Base-by-base conservation (phyloP, 2,113 vertebrate genomes). In the Odobenus rosmarus region DNA sequence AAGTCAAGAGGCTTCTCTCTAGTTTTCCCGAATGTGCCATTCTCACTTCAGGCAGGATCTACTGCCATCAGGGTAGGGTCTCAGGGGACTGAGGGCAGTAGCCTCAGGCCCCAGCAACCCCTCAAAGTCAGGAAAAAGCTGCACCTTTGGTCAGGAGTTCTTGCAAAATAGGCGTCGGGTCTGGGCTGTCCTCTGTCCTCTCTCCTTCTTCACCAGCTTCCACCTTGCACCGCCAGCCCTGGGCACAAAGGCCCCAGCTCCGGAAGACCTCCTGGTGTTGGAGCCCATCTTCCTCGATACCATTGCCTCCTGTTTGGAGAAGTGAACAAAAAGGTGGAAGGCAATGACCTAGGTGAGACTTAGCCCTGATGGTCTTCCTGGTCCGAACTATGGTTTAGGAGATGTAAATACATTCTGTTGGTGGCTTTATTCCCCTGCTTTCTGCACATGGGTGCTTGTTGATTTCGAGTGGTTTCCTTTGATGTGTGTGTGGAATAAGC, bases 91-190 rank as follows among this genome's bases (percentile, higher is more conserved):
- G 6, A 55, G 16, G 55, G 28, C 67, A 51, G 46, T 1, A 39
- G 59, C 19, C 69, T 89, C 26, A 5, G 77, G 28, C 11, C 28
- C 42, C n/a, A 28, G 91, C 21, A 13, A 36, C 53, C 61, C 33
- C 1, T 0, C 0, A 23, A n/a, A 21, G 4, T 1, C n/a, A 42
- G n/a, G 59, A n/a, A 23, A 53, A 19, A n/a, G 9, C 62, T 21
- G 33, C 36, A 14, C 16, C 26, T 96, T 28, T 11, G 61, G n/a
- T 16, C 61, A 61, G 59, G 13, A 42, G 21, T n/a, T 59, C 61
- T 55, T 77, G 49, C 90, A 96, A 18, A 67, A 57, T 24, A 14
- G 24, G 16, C 61, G 51, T 71, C 1, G 2, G 24, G 19, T 64
- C 82, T n/a, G 36, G 36, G 36, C 12, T 59, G 0, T 28, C 26